Conservation (phyloP, 2,113 vertebrate genomes). For the Paradoxurus hermaphroditus region DNA sequence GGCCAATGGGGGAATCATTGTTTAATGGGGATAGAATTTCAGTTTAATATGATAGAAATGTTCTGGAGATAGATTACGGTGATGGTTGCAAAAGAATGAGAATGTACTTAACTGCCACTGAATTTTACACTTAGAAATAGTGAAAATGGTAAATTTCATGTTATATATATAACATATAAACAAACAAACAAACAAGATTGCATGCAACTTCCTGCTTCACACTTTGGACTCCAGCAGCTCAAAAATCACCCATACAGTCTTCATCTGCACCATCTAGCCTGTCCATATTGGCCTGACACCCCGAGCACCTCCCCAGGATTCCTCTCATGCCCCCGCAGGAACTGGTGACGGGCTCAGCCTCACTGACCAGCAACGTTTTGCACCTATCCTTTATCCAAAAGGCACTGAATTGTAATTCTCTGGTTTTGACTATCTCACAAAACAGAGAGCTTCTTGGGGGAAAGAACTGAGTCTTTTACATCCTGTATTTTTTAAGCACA, state of each 20-base stretch:
- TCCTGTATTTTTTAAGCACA: not conserved
- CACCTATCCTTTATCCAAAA: not conserved
- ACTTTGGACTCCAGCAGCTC: not conserved
- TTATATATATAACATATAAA: not conserved
- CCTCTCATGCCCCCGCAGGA: too few relatives aligned
- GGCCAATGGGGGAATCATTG: not conserved
- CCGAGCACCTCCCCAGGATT: not conserved
- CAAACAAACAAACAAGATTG: not conserved
- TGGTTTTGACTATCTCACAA: not conserved
- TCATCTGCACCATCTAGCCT: not conserved
- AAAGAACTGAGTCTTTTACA: not conserved
- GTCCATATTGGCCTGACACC: not conserved
- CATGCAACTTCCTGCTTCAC: not conserved
- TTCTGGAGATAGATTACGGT: not conserved
- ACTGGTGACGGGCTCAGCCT: not conserved
- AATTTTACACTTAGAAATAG: not conserved
- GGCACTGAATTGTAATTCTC: not conserved
- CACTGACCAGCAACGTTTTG: not conserved
- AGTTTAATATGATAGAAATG: not conserved
- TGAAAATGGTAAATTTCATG: not conserved
- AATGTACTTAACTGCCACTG: not conserved
- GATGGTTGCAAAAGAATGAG: not conserved
- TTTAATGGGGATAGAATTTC: not conserved
- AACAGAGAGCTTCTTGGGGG: not conserved
- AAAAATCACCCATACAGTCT: accelerated